Evolutionary conservation across 1,140 invertebrate species (phyloP).

Genomic region (Stegodyphus mimosarum): DNA sequence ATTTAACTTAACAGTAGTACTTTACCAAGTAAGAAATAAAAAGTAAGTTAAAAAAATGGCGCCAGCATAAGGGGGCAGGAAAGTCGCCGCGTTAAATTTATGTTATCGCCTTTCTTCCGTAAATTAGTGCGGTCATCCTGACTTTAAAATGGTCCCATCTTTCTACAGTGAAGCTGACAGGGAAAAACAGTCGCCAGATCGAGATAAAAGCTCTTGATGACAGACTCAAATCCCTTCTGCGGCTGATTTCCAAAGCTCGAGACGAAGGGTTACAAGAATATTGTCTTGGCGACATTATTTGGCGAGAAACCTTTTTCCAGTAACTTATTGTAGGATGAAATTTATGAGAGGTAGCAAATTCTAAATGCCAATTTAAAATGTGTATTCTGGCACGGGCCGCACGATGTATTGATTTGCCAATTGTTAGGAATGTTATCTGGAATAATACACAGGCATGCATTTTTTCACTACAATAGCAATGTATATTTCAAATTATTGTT

Average conservation of each 20-base stretch:
- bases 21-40: too few relatives aligned
- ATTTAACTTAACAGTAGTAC: too few relatives aligned
- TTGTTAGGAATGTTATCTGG: too few relatives aligned
- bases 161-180: slow-evolving; percentile 41
- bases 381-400: too few relatives aligned
- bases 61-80: neutral
- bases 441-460: too few relatives aligned
- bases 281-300: neutral
- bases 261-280: slow-evolving; percentile 8
- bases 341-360: too few relatives aligned
- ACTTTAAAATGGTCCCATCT: slow-evolving; percentile 57
- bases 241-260: slow-evolving; percentile 22
- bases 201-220: slow-evolving; percentile 52
- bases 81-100: slow-evolving; percentile 25
- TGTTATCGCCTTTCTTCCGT: slow-evolving; percentile 53
- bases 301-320: neutral
- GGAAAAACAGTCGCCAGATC: slow-evolving; percentile 52
- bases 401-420: too few relatives aligned
- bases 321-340: too few relatives aligned
- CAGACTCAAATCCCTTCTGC: slow-evolving; percentile 51
- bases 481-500: too few relatives aligned
- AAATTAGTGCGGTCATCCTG: slow-evolving; percentile 56
- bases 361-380: too few relatives aligned
- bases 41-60: neutral
- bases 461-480: too few relatives aligned